Conservation (phyloP, 2,888 invertebrate species). For the Dynastes maya region DNA sequence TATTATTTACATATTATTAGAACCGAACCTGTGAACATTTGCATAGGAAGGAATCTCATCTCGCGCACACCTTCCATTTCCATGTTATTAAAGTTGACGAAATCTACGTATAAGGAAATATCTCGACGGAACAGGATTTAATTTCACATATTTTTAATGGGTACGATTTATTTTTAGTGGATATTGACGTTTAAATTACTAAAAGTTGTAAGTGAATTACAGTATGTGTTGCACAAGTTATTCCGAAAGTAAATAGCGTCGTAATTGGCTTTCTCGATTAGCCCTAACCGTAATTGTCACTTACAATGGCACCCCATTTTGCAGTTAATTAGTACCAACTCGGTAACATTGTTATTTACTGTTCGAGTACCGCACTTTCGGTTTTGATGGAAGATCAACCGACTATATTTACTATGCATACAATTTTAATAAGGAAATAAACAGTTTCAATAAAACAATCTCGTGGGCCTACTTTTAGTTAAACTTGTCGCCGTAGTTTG, state of each 20-base stretch:
- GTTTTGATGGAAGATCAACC: not conserved
- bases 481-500: not conserved
- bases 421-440: too few species aligned
- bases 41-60: too few species aligned
- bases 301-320: slow-evolving; percentile 9
- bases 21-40: too few species aligned
- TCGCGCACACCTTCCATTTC: too few species aligned
- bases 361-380: not conserved
- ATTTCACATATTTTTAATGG: too few species aligned
- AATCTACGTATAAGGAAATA: too few species aligned
- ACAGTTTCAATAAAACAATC: too few species aligned
- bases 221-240: slow-evolving; percentile 1
- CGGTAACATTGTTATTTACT: not conserved
- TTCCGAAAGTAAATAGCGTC: not conserved
- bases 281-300: slow-evolving; percentile 25
- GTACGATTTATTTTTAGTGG: too few species aligned
- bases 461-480: not conserved
- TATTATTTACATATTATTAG: too few species aligned
- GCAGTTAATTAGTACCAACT: slow-evolving; percentile 22
- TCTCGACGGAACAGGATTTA: too few species aligned
- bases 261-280: slow-evolving; percentile 22
- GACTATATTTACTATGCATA: too few species aligned
- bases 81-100: too few species aligned
- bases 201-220: not conserved
- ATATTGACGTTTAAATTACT: not conserved